Conservation (phyloP, 1,140 invertebrate genomes). For the Dreissena rostriformis region DNA sequence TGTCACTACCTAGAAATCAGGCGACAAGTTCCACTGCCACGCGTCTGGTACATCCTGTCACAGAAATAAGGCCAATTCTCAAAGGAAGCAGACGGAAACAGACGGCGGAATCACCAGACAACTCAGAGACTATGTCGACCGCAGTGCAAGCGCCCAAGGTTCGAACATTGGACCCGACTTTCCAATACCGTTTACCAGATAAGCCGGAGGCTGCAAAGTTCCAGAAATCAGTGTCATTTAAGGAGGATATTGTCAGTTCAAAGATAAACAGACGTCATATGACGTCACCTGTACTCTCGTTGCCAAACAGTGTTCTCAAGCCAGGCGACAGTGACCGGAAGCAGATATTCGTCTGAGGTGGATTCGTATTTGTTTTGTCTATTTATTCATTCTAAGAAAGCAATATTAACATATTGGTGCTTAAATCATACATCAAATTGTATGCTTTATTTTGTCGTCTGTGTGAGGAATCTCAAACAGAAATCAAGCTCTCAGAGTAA, state of each 20-base stretch:
- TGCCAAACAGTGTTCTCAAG: background rate
- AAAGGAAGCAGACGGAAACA: background rate
- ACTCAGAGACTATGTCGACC: background rate
- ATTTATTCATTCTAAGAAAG: too few species aligned
- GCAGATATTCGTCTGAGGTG: background rate
- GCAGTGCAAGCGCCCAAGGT: background rate
- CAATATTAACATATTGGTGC: too few species aligned
- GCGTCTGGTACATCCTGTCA: background rate
- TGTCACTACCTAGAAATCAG: too few species aligned
- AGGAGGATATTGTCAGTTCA: background rate
- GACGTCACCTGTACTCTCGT: background rate
- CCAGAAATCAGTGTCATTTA: background rate
- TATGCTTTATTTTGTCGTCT: too few species aligned
- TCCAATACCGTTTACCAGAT: background rate
- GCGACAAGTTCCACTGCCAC: background rate
- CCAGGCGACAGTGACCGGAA: background rate
- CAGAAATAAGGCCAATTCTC: constrained; percentile 1
- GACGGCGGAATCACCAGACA: background rate
- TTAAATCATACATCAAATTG: too few species aligned
- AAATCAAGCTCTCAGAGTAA: too few species aligned
- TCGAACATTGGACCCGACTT: background rate
- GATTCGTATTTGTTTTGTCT: too few species aligned
- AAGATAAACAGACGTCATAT: background rate
- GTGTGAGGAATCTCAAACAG: too few species aligned
- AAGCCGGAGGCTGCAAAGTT: background rate